Evolutionary conservation across 2,888 invertebrate genomes (phyloP), one percentile per base, ranked within the genome.

Genomic region (Ferrisia virgata): DNA sequence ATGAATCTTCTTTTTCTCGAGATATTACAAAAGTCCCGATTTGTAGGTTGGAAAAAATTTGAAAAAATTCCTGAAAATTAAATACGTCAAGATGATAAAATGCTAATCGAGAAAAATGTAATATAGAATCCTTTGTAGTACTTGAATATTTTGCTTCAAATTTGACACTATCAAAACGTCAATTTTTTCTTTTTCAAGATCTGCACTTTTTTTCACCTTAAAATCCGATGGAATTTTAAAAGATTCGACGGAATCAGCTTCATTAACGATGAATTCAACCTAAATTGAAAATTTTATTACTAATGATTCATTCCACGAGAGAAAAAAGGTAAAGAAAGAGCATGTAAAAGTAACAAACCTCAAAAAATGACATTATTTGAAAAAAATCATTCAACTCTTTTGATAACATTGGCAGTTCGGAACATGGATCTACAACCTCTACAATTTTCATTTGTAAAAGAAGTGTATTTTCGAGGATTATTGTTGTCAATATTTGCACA

Each of bases 381-480:
- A 82, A 76, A 82, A 69, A 43, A 13, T 82, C n/a, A 18, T 82
- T 31, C 13, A 82, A 39, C 11, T 39, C 43, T n/a, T 39, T 69
- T 8, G 82, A 82, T 39, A 82, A 31, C 22, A 72, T 31, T 18
- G 28, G 31, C 8, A 36, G 8, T 18, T 43, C n/a, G 39, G n/a
- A 25, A 1, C 8, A 5, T 9, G 39, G n/a, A 43, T 43, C 43
- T 2, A 25, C 13, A 28, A 43, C 11, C 31, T 82, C 82, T n/a
- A 64, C 13, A 5, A 76, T 28, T 69, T 82, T 82, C 8, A 82
- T 40, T 72, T 18, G 43, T 18, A 69, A 82, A 43, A 39, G 64
- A 8, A 82, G 39, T 5, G 25, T 69, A 31, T 82, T 82, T 18
- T 82, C 82, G 6, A 82, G 47, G 6, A 82, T 40, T 28, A 72